Evolutionary conservation across 2,797 vertebrate genomes (phyloP).

Genomic region (Knipowitschia caucasica): DNA sequence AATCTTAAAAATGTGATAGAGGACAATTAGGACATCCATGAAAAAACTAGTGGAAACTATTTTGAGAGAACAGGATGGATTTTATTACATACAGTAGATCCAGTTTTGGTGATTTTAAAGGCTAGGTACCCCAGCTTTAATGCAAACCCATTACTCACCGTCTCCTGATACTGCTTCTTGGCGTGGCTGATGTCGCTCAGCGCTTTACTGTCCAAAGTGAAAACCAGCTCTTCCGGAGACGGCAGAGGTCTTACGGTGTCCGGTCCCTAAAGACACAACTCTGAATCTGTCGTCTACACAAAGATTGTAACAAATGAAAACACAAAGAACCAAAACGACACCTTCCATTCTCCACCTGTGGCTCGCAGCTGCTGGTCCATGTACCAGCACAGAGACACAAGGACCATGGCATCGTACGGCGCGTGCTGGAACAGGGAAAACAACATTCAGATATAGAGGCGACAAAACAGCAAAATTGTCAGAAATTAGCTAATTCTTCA

Average conservation of each 20-base stretch:
- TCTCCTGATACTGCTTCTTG: constrained; percentile 79
- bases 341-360: constrained; percentile 90
- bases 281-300: background rate
- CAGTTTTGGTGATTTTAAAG: too few relatives aligned
- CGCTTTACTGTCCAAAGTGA: constrained; percentile 83
- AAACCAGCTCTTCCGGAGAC: constrained; percentile 85
- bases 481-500: too few relatives aligned
- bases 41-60: too few relatives aligned
- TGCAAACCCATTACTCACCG: too few relatives aligned
- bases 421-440: constrained; percentile 79
- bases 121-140: too few relatives aligned
- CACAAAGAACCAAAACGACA: constrained; percentile 66
- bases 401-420: constrained; percentile 89
- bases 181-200: constrained; percentile 72
- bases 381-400: constrained; percentile 79
- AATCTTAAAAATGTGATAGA: too few relatives aligned
- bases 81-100: too few relatives aligned
- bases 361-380: constrained; percentile 81
- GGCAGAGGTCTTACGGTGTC: constrained; percentile 75
- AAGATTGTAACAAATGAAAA: background rate
- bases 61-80: too few relatives aligned
- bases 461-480: too few relatives aligned
- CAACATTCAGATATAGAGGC: too few relatives aligned
- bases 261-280: constrained; percentile 73
- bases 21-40: too few relatives aligned